Conservation (phyloP, 1,140 invertebrate species). For the Polypedilum vanderplanki region DNA sequence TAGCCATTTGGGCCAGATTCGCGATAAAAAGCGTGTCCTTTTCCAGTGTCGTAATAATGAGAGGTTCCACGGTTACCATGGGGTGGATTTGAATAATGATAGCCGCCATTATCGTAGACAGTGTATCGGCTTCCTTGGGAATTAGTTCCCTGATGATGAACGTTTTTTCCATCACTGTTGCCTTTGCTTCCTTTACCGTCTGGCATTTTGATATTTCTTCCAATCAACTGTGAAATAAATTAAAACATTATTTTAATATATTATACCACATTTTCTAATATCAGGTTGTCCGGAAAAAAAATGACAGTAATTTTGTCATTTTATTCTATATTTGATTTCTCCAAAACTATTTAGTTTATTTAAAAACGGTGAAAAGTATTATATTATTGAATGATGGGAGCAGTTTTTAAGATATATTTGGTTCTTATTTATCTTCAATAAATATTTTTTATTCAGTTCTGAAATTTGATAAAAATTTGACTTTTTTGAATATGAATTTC, state of each 20-base stretch:
- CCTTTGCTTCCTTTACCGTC: not conserved
- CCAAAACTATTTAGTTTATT: too few relatives aligned
- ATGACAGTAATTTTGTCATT: too few relatives aligned
- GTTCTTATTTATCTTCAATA: too few relatives aligned
- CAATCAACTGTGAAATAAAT: not conserved
- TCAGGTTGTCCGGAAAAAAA: too few relatives aligned
- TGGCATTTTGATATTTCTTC: not conserved
- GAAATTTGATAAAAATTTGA: too few relatives aligned
- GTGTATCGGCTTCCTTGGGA: not conserved
- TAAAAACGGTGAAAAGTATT: too few relatives aligned
- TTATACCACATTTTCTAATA: too few relatives aligned
- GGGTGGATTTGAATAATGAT: not conserved
- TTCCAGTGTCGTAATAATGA: not conserved
- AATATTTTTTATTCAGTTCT: too few relatives aligned
- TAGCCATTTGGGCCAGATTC: not conserved
- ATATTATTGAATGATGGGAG: too few relatives aligned
- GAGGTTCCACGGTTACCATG: not conserved
- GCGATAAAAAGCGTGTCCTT: not conserved
- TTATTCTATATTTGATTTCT: too few relatives aligned
- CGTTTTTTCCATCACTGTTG: not conserved
- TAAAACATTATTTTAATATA: not conserved
- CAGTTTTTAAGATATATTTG: too few relatives aligned
- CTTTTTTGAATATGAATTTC: too few relatives aligned
- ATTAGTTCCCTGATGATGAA: not conserved
- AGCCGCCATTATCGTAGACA: not conserved